A percentile compares a stretch with the other conserved stretches of the same genome.
phyloP scores from a whole-genome alignment of 2,797 vertebrate species.

The Chiloscyllium punctatum region DNA sequence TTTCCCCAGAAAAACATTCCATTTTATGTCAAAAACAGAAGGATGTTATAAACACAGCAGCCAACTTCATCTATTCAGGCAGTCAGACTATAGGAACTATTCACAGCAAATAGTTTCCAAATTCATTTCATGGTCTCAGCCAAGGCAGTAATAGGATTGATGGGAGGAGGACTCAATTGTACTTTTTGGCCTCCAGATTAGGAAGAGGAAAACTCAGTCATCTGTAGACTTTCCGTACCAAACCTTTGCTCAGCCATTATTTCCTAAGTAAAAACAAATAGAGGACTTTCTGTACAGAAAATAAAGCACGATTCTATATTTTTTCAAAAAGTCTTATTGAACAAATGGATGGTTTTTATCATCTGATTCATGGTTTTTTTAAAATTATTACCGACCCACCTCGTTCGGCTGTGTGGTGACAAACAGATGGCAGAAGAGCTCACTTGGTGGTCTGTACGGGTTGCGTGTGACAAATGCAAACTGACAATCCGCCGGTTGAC shows the following conservation, averaged over 20 bases:
- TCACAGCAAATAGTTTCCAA: background rate
- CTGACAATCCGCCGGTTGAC: slow-evolving; percentile 62
- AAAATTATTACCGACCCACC: slow-evolving; percentile 50
- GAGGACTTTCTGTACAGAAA: background rate
- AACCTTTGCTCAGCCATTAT: background rate
- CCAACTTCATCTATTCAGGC: background rate
- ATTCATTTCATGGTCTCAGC: background rate
- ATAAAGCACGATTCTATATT: background rate
- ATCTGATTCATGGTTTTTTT: slow-evolving; percentile 7
- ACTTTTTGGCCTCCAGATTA: background rate
- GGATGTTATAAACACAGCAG: background rate
- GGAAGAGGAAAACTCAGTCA: background rate
- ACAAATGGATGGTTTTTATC: slow-evolving; percentile 19
- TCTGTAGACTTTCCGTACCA: background rate
- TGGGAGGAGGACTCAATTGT: background rate
- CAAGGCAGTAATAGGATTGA: background rate
- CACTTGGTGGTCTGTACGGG: slow-evolving; percentile 58
- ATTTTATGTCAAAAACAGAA: background rate
- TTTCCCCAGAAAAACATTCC: background rate
- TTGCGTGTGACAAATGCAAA: slow-evolving; percentile 91
- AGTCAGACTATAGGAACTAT: background rate
- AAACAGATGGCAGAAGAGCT: slow-evolving; percentile 90
- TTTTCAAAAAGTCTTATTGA: background rate
- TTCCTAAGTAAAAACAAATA: background rate
- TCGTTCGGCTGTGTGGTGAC: slow-evolving; percentile 72